Base-by-base conservation (phyloP, 2,797 vertebrate species). In the Tinamus major region DNA sequence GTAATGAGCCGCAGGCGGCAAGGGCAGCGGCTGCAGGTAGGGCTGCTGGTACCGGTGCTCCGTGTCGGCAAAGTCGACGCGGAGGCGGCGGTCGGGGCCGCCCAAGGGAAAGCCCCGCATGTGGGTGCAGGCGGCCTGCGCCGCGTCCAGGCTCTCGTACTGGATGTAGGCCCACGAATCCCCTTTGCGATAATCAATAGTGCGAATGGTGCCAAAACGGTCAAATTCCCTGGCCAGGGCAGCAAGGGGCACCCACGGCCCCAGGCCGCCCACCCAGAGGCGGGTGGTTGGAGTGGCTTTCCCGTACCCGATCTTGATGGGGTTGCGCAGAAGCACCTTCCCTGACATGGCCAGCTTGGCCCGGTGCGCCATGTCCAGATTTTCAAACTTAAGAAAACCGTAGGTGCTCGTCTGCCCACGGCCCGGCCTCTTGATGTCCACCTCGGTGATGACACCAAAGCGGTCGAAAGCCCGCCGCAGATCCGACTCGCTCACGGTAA, bases 91-190 rank as follows among this genome's bases (percentile, higher is more conserved):
- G 78, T 99, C 99, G 1, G 99, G 99, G 15, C 99, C 99, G 8
- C 99, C 99, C 72, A 99, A 96, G 0, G 99, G 99, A 95, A 99
- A 99, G 6, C 99, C 99, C 59, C 99, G 98, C 99, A 99, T 99
- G 85, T 99, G 99, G 63, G 98, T 98, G 97, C 99, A 99, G 4
- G 99, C 99, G 0, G 99, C 99, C 95, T 99, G 99, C 8, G 99
- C 99, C 7, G 99, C 99, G 6, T 99, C 99, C 97, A 99, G 95
- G 95, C 99, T 99, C 95, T 99, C 99, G 48, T 99, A 99, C 96
- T 99, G 99, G 96, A 99, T 99, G 53, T 99, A 99, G 5, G 99
- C 99, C 99, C 99, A 99, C 1, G 98, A 99, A 96, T 99, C 99
- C 21, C 99, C 99, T 94, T 99, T 99, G 84, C 99, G 98, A 94